A percentile compares a stretch with the other conserved stretches of the same genome.
phyloP scores from a whole-genome alignment of 2,113 vertebrate species.

The Psilopsiagon aurifrons region DNA sequence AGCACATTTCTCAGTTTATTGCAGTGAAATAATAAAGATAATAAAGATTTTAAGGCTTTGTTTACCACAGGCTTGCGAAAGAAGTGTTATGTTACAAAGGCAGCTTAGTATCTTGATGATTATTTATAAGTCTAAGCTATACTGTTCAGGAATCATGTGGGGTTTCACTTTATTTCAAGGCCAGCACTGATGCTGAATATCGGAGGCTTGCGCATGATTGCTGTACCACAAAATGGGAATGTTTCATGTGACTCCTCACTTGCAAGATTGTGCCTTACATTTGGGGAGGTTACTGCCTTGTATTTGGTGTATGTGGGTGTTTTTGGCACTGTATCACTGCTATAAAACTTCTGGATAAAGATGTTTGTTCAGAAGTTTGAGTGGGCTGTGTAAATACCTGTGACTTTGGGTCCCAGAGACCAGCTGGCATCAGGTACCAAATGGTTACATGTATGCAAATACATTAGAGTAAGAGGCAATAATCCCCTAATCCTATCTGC shows the following conservation, averaged over 20 bases:
- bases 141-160: background rate
- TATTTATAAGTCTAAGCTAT: background rate
- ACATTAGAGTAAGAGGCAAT: background rate
- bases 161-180: background rate
- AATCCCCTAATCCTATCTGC: background rate
- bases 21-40: background rate
- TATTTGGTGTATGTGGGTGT: accelerated
- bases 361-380: background rate
- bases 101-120: background rate
- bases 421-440: accelerated
- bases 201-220: accelerated
- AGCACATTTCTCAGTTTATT: background rate
- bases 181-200: accelerated
- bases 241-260: background rate
- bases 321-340: accelerated
- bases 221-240: background rate
- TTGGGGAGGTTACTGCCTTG: background rate
- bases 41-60: background rate
- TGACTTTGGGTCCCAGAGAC: background rate
- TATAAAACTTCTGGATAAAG: background rate
- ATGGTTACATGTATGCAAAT: background rate
- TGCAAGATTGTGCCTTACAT: background rate
- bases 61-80: background rate
- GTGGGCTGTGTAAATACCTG: background rate
- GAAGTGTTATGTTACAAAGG: background rate